Conservation (phyloP, 2,888 invertebrate species). For the Disparrhopalites patrizii region DNA sequence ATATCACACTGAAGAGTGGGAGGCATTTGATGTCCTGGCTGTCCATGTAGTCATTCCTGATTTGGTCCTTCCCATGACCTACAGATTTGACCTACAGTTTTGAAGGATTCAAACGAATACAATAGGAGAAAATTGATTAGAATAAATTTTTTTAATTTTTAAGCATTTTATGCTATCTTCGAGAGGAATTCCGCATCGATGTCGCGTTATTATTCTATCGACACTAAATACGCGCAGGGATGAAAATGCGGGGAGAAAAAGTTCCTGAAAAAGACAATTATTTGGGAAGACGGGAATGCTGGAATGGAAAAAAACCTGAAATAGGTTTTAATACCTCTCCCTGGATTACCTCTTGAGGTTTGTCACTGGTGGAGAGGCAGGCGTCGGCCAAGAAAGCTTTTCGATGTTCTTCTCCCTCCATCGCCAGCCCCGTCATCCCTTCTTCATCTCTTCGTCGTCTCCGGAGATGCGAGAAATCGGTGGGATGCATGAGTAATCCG, state of each 20-base stretch:
- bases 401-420: conserved; percentile 25
- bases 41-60: not conserved
- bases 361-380: conserved; percentile 21
- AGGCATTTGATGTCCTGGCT: conserved; percentile 6
- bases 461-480: too few relatives aligned
- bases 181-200: not conserved
- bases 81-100: not conserved
- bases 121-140: not conserved
- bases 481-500: too few relatives aligned
- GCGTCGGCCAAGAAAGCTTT: conserved; percentile 22
- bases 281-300: not conserved
- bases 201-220: not conserved
- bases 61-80: conserved; percentile 9
- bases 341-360: conserved; percentile 24
- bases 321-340: not conserved
- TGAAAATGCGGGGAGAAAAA: not conserved
- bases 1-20: conserved; percentile 54
- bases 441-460: too few relatives aligned
- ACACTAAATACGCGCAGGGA: not conserved
- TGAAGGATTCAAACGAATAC: not conserved
- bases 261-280: not conserved
- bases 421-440: not conserved
- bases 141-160: not conserved
- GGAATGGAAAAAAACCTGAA: not conserved
- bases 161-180: not conserved